Evolutionary conservation across 1,140 invertebrate genomes (phyloP).

Genomic region (Lasioglossum albipes): DNA sequence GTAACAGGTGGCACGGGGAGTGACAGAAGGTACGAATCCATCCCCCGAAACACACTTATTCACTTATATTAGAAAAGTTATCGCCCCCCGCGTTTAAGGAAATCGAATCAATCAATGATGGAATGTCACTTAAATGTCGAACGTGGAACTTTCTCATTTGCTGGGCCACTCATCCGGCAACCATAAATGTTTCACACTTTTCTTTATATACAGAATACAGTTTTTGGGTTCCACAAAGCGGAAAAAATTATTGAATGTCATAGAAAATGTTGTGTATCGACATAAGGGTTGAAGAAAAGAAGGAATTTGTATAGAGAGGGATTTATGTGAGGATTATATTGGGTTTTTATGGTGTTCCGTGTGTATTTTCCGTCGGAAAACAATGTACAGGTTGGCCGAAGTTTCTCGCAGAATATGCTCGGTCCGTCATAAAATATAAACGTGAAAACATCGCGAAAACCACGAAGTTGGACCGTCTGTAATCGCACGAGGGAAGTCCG

Average conservation of each 20-base stretch:
- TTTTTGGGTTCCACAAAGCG: no score
- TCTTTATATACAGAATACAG: no score
- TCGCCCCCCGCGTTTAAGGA: slow-evolving; percentile 8
- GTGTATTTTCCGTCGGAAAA: not conserved
- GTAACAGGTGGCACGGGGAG: slow-evolving; percentile 52
- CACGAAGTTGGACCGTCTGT: slow-evolving; percentile 18
- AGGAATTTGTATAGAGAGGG: no score
- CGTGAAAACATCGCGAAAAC: slow-evolving; percentile 18
- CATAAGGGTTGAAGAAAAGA: no score
- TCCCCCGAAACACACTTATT: slow-evolving; percentile 24
- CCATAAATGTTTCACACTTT: no score
- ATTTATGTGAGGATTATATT: not conserved
- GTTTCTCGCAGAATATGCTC: not conserved
- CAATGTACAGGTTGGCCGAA: not conserved
- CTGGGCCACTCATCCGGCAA: no score
- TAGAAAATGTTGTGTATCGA: no score
- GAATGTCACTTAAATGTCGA: not conserved
- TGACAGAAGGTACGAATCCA: slow-evolving; percentile 2
- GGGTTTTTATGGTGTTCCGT: not conserved
- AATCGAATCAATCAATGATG: slow-evolving; percentile 40
- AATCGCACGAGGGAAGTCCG: slow-evolving; percentile 19
- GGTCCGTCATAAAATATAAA: slow-evolving; percentile 13
- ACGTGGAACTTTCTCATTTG: not conserved
- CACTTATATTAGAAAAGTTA: slow-evolving; percentile 58
- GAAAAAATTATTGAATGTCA: no score